A percentile compares a stretch with the other conserved stretches of the same genome.
These are phyloP conservation scores for Cydia amplana DNA, from an alignment of 1,140 invertebrate genomes.

Conservation along the genomic window DNA sequence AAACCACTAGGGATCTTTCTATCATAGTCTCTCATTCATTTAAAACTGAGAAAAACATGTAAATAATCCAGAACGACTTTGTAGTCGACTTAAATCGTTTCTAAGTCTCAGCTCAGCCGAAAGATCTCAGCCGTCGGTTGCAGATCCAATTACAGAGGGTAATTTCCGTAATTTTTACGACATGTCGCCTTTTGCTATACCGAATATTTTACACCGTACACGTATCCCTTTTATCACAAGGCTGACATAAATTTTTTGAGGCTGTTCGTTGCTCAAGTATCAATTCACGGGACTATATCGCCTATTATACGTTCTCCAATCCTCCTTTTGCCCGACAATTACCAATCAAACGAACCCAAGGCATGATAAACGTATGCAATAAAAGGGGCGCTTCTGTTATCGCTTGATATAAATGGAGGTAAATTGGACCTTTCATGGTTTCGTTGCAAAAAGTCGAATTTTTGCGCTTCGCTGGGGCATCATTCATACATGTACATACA, in stretches of 20 bases:
- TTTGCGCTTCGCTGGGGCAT: neutral
- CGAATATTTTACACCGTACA: neutral
- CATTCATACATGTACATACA: too few species aligned
- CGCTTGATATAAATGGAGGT: neutral
- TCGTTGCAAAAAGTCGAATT: slow-evolving; percentile 18
- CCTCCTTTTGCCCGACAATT: slow-evolving; percentile 22
- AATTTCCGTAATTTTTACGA: neutral
- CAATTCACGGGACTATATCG: neutral
- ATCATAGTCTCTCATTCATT: neutral
- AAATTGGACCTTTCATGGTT: neutral
- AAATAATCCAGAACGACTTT: too few species aligned
- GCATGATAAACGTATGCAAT: slow-evolving; percentile 7
- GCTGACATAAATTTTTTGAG: slow-evolving; percentile 17
- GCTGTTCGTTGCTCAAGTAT: neutral
- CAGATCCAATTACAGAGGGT: neutral
- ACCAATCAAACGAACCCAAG: slow-evolving; percentile 20
- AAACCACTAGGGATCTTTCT: neutral
- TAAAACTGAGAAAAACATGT: neutral
- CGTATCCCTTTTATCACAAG: slow-evolving; percentile 11
- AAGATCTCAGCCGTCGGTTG: neutral
- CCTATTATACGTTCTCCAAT: slow-evolving; percentile 24
- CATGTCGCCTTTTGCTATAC: neutral
- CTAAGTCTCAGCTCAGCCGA: too few species aligned
- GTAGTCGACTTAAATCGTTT: too few species aligned
- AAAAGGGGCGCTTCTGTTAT: slow-evolving; percentile 1